Conservation (phyloP, 1,140 invertebrate species). For the Cepaea nemoralis region DNA sequence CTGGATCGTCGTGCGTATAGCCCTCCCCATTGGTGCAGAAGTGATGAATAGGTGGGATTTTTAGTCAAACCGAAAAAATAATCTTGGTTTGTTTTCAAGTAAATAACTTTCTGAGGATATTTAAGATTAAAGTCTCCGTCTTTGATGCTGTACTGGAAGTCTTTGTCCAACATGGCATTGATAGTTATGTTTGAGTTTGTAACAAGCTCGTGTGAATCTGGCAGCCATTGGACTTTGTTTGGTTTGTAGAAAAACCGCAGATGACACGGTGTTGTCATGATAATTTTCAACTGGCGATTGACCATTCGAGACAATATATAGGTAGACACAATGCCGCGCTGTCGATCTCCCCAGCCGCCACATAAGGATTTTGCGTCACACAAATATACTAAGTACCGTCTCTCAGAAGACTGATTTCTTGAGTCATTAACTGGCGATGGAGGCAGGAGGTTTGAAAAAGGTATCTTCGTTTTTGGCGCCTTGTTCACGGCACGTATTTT, state of each 20-base stretch:
- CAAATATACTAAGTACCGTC: slow-evolving; percentile 49
- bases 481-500: neutral
- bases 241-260: slow-evolving; percentile 44
- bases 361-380: slow-evolving; percentile 44
- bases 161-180: slow-evolving; percentile 5
- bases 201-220: slow-evolving; percentile 6
- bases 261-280: slow-evolving; percentile 51
- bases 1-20: neutral
- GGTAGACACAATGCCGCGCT: slow-evolving; percentile 46
- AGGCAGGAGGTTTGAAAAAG: neutral
- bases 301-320: slow-evolving; percentile 47
- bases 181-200: neutral
- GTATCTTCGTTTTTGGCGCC: neutral
- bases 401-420: neutral
- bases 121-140: slow-evolving; percentile 37
- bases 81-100: slow-evolving; percentile 43
- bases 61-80: slow-evolving; percentile 8
- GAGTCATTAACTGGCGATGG: neutral
- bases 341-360: slow-evolving; percentile 56
- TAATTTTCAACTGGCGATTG: slow-evolving; percentile 45
- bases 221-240: slow-evolving; percentile 46
- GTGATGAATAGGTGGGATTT: slow-evolving; percentile 7
- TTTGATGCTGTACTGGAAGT: neutral
- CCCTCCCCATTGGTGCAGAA: neutral
- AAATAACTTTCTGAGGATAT: slow-evolving; percentile 45